Percentiles rank a stretch among this genome's conserved stretches.
Conservation (phyloP, 2,888 invertebrate species). For the Drosophila mulleri region DNA sequence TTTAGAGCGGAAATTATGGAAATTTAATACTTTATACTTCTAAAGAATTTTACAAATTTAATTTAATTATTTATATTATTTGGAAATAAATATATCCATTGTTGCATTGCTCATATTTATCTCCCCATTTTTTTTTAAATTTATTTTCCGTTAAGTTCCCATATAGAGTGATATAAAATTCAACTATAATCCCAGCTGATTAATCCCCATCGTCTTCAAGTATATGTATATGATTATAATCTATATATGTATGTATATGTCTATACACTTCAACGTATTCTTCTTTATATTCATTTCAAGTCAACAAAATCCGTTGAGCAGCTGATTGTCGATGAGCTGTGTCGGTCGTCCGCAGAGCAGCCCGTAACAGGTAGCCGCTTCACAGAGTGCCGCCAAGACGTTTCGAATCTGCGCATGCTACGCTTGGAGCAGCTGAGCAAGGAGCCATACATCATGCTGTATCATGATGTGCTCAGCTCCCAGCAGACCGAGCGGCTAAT, state of each 20-base stretch:
- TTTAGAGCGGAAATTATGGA: too few species aligned
- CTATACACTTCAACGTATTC: not conserved
- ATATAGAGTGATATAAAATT: too few species aligned
- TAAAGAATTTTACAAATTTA: too few species aligned
- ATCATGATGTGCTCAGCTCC: conserved; percentile 65
- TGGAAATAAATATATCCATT: too few species aligned
- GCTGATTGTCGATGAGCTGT: conserved; percentile 70
- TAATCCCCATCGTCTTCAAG: not conserved
- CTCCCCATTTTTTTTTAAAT: too few species aligned
- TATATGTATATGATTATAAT: too few species aligned
- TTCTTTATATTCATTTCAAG: conserved; percentile 24
- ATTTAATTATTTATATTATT: too few species aligned
- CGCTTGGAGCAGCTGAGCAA: conserved; percentile 70
- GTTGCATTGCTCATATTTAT: too few species aligned
- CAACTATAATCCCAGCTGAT: too few species aligned
- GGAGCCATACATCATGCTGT: conserved; percentile 73
- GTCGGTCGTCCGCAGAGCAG: conserved; percentile 60
- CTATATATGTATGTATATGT: not conserved
- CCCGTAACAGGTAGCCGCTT: conserved; percentile 34
- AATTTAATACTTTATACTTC: too few species aligned
- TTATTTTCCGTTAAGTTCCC: too few species aligned
- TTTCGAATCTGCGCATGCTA: conserved; percentile 54
- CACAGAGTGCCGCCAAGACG: conserved; percentile 48
- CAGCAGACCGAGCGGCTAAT: conserved; percentile 61
- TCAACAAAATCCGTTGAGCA: conserved; percentile 62